phyloP scores from a whole-genome alignment of 2,888 invertebrate species.

The Amphimallon solstitiale region DNA sequence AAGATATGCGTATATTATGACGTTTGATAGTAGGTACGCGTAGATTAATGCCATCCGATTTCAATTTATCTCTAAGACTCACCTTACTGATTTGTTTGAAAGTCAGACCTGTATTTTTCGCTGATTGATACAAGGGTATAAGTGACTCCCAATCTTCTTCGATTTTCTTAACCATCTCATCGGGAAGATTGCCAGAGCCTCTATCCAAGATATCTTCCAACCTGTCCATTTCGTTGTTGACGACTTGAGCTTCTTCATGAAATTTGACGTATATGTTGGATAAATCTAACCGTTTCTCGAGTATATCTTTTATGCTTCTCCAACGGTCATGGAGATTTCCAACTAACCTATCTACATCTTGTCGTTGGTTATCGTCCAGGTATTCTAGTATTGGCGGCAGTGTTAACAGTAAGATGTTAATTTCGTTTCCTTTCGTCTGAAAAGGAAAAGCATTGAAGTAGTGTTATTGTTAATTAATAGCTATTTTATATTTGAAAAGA shows the following conservation, averaged over 20 bases:
- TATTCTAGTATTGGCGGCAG: conserved; percentile 72
- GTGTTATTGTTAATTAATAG: neutral
- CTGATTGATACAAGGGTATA: conserved; percentile 71
- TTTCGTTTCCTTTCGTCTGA: conserved; percentile 74
- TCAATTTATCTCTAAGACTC: no score
- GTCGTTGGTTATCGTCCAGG: conserved; percentile 72
- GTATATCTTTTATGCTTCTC: conserved; percentile 69
- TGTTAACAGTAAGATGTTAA: conserved; percentile 72
- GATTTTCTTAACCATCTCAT: conserved; percentile 64
- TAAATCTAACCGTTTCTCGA: conserved; percentile 73
- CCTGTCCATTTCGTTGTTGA: conserved; percentile 73
- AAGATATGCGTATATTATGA: no score
- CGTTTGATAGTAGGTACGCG: no score
- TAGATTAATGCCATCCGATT: no score
- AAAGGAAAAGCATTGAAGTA: conserved; percentile 48
- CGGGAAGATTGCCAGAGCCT: conserved; percentile 63
- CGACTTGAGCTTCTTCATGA: conserved; percentile 74
- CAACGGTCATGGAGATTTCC: conserved; percentile 72
- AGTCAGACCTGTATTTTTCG: conserved; percentile 74
- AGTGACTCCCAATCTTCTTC: conserved; percentile 75
- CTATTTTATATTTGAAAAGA: no score
- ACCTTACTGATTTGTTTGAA: conserved; percentile 73
- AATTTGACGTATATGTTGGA: conserved; percentile 77
- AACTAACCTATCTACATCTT: conserved; percentile 72
- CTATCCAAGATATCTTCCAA: conserved; percentile 70